These are phyloP conservation scores for Hypercompe scribonia DNA, from an alignment of 2,888 invertebrate species.

Conservation along the genomic window DNA sequence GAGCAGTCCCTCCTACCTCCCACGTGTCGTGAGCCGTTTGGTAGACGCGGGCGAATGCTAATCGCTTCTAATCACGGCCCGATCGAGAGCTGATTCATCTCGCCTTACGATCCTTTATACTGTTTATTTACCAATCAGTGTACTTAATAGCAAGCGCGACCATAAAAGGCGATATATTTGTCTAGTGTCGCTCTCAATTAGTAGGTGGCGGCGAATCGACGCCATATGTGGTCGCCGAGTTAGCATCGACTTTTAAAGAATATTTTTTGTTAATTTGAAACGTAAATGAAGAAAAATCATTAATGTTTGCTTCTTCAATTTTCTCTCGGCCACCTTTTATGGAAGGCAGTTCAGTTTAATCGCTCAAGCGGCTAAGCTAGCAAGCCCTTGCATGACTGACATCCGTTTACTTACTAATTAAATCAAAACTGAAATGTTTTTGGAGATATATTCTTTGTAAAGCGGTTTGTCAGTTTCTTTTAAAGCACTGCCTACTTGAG, in stretches of 20 bases:
- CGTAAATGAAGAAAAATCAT: slow-evolving; percentile 81
- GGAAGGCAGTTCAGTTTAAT: slow-evolving; percentile 56
- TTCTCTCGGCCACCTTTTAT: slow-evolving; percentile 67
- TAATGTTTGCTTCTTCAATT: slow-evolving; percentile 79
- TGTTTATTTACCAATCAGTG: slow-evolving; percentile 84
- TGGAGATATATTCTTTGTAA: slow-evolving; percentile 18
- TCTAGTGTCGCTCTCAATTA: slow-evolving; percentile 83
- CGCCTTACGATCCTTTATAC: slow-evolving; percentile 73
- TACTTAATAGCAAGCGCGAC: slow-evolving; percentile 75
- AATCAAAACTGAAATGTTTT: slow-evolving; percentile 24
- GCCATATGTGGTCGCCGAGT: slow-evolving; percentile 80
- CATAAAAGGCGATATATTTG: slow-evolving; percentile 85
- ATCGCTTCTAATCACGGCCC: slow-evolving; percentile 82
- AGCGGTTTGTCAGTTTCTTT: slow-evolving; percentile 2
- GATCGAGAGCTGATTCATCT: slow-evolving; percentile 84
- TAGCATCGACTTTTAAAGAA: slow-evolving; percentile 76
- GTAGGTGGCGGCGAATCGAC: slow-evolving; percentile 79
- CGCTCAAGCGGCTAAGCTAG: slow-evolving; percentile 20
- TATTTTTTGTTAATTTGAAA: slow-evolving; percentile 78
- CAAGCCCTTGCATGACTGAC: slow-evolving; percentile 17
- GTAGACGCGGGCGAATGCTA: slow-evolving; percentile 77
- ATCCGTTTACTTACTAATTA: slow-evolving; percentile 17
- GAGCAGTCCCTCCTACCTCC: slow-evolving; percentile 79
- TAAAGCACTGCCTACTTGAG: background rate
- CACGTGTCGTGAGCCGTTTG: slow-evolving; percentile 66